phyloP scores from a whole-genome alignment of 2,113 vertebrate genomes.

The Tringa solitaria region DNA sequence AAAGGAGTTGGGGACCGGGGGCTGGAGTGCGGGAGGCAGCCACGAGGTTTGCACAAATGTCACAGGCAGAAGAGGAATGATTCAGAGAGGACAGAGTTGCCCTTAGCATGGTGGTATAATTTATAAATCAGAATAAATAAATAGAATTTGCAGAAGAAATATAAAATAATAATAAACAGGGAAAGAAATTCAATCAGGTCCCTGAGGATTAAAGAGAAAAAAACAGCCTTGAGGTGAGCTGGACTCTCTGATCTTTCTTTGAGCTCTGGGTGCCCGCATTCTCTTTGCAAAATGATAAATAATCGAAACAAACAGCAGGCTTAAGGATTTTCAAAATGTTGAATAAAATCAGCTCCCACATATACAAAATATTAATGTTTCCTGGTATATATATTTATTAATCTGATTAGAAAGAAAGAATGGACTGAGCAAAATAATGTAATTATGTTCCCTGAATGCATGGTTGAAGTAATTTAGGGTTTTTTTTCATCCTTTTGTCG shows the following conservation, averaged over 20 bases:
- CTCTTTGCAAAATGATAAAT: constrained; percentile 33
- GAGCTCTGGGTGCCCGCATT: not conserved
- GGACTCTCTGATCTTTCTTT: constrained; percentile 16
- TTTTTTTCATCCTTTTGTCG: constrained; percentile 12
- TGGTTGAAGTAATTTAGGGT: not conserved
- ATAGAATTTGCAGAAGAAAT: not conserved
- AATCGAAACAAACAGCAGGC: constrained; percentile 26
- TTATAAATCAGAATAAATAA: constrained; percentile 23
- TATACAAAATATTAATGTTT: constrained; percentile 10
- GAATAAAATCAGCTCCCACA: not conserved
- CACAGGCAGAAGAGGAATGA: not conserved
- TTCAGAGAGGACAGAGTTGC: not conserved
- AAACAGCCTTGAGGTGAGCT: not conserved
- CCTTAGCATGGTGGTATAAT: not conserved
- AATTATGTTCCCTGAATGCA: not conserved
- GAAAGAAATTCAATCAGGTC: not conserved
- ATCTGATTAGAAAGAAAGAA: constrained; percentile 11
- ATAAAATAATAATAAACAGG: not conserved
- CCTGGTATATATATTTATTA: not conserved
- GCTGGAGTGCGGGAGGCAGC: not conserved
- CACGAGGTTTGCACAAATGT: not conserved
- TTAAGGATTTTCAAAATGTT: constrained; percentile 14
- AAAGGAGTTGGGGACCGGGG: not conserved
- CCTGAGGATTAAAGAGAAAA: constrained; percentile 17
- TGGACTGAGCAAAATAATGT: not conserved